Percentiles rank a stretch among this genome's conserved stretches.
Evolutionary conservation across 2,888 invertebrate species (phyloP).

Genomic region (Siphlonurus alternatus): DNA sequence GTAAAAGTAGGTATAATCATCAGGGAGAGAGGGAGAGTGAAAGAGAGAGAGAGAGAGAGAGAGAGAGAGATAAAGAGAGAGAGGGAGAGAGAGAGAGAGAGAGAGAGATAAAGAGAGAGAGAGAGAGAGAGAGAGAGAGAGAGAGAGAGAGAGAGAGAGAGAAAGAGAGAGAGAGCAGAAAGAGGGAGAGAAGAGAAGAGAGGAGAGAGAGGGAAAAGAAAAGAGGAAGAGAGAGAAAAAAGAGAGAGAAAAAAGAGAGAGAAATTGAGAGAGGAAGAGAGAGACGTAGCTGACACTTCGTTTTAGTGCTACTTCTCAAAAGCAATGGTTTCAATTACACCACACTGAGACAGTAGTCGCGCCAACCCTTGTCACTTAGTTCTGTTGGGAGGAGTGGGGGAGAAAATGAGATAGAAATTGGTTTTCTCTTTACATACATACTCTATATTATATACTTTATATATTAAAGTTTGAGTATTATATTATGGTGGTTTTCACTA

Average conservation of each 20-base stretch:
- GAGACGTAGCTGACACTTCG: background rate
- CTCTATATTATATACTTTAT: background rate
- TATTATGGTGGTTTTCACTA: background rate
- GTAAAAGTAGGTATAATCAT: background rate
- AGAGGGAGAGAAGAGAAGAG: too few relatives aligned
- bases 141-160: too few relatives aligned
- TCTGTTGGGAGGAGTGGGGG: background rate
- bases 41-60: too few relatives aligned
- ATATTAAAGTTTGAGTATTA: background rate
- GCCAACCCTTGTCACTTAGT: background rate
- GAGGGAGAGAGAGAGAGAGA: too few relatives aligned
- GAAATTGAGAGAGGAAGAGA: background rate
- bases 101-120: too few relatives aligned
- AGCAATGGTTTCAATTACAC: background rate
- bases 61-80: too few relatives aligned
- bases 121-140: too few relatives aligned
- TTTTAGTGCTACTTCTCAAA: background rate
- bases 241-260: too few relatives aligned
- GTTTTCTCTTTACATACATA: background rate
- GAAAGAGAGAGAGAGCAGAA: too few relatives aligned
- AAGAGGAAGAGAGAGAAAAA: too few relatives aligned
- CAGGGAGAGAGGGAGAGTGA: background rate
- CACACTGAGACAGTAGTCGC: background rate
- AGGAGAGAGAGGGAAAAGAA: too few relatives aligned
- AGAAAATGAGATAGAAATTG: background rate